These are phyloP conservation scores for Emberiza fucata DNA, from an alignment of 2,113 vertebrate species.

Conservation along the genomic window DNA sequence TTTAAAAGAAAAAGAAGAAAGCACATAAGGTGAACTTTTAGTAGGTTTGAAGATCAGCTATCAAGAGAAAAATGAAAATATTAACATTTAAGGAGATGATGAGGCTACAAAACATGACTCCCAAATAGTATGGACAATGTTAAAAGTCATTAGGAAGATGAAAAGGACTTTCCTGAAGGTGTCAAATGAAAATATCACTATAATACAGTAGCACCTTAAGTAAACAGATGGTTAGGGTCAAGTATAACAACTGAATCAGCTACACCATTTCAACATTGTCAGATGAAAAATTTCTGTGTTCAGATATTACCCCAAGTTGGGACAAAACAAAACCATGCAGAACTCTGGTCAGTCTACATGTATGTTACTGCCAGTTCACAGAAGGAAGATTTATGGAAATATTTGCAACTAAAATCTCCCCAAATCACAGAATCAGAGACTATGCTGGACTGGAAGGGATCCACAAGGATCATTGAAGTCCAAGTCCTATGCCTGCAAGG, in stretches of 20 bases:
- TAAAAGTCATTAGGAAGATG: background rate
- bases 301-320: background rate
- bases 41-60: background rate
- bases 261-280: background rate
- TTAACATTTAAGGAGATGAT: background rate
- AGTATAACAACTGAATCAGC: background rate
- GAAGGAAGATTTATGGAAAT: background rate
- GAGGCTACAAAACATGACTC: background rate
- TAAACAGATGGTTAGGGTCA: background rate
- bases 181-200: background rate
- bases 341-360: background rate
- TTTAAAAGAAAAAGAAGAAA: background rate
- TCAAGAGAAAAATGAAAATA: constrained; percentile 11
- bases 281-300: background rate
- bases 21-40: background rate
- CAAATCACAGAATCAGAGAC: background rate
- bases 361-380: background rate
- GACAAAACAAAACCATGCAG: background rate
- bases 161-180: background rate
- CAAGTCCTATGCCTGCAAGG: background rate
- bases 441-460: background rate
- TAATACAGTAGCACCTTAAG: background rate
- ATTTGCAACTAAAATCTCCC: background rate
- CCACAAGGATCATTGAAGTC: background rate
- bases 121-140: background rate